Percentiles rank a stretch among this genome's conserved stretches.
Evolutionary conservation across 2,888 invertebrate genomes (phyloP).

Genomic region (Keiferia lycopersicella): DNA sequence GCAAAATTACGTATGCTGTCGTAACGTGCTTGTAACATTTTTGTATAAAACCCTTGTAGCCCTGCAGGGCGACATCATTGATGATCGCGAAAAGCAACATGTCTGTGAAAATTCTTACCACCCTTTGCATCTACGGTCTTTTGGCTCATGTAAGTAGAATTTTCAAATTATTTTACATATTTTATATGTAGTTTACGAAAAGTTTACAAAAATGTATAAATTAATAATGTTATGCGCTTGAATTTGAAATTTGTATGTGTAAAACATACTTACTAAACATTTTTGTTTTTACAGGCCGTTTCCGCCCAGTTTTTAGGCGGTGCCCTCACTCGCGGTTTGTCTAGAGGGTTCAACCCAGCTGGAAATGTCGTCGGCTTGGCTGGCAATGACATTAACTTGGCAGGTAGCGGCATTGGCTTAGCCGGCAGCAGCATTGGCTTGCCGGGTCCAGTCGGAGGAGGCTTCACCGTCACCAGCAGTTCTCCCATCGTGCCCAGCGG

Average conservation of each 20-base stretch:
- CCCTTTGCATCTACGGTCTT: not conserved
- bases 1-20: not conserved
- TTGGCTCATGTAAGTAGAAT: conserved; percentile 5
- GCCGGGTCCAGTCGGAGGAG: conserved; percentile 30
- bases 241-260: too few species aligned
- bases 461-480: conserved; percentile 38
- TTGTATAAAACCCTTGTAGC: conserved; percentile 1
- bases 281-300: conserved; percentile 28
- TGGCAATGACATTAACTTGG: not conserved
- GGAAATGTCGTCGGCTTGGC: not conserved
- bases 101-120: not conserved
- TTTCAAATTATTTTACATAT: too few species aligned
- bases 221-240: too few species aligned
- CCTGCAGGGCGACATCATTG: not conserved
- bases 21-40: not conserved
- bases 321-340: not conserved
- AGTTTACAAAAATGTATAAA: too few species aligned
- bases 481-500: conserved; percentile 38
- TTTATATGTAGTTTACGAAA: too few species aligned
- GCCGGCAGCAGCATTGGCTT: not conserved
- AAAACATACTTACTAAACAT: too few species aligned
- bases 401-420: not conserved
- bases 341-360: not conserved
- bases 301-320: conserved; percentile 10
- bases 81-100: not conserved